Conservation (phyloP, 2,888 invertebrate genomes). For the Oscheius myriophilus region DNA sequence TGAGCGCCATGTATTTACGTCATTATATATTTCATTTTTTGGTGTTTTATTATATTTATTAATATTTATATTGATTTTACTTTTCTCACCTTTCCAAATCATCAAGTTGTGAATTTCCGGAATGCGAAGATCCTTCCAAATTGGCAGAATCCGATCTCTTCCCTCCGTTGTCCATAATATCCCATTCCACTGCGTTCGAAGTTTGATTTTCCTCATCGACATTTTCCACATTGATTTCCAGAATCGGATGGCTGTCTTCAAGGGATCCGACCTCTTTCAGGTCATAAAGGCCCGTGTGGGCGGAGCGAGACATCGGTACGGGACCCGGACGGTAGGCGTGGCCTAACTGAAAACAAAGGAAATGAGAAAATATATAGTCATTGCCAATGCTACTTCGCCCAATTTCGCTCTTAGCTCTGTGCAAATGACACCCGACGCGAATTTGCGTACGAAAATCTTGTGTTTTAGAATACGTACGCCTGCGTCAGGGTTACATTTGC, state of each 20-base stretch:
- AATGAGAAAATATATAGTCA: too few relatives aligned
- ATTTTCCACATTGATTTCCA: not conserved
- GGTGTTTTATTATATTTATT: too few relatives aligned
- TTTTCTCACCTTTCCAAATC: constrained; percentile 35
- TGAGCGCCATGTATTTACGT: too few relatives aligned
- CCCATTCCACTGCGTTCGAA: constrained; percentile 12
- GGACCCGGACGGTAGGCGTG: constrained; percentile 6
- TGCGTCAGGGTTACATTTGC: too few relatives aligned
- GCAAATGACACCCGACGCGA: too few relatives aligned
- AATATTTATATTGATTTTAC: not conserved
- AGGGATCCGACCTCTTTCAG: constrained; percentile 18
- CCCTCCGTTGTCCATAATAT: constrained; percentile 28
- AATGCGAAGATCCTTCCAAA: constrained; percentile 23
- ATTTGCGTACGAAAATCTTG: too few relatives aligned
- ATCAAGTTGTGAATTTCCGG: constrained; percentile 36
- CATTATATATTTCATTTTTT: too few relatives aligned
- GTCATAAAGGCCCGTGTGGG: constrained; percentile 38
- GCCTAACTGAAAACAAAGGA: constrained; percentile 11
- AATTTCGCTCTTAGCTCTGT: too few relatives aligned
- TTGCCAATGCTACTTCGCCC: too few relatives aligned
- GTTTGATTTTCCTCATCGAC: constrained; percentile 19
- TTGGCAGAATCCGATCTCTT: not conserved
- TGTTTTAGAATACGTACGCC: too few relatives aligned
- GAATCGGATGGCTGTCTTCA: constrained; percentile 1
- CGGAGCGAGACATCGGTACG: constrained; percentile 39